Evolutionary conservation across 2,797 vertebrate genomes (phyloP).

Genomic region (Rachycentron canadum): DNA sequence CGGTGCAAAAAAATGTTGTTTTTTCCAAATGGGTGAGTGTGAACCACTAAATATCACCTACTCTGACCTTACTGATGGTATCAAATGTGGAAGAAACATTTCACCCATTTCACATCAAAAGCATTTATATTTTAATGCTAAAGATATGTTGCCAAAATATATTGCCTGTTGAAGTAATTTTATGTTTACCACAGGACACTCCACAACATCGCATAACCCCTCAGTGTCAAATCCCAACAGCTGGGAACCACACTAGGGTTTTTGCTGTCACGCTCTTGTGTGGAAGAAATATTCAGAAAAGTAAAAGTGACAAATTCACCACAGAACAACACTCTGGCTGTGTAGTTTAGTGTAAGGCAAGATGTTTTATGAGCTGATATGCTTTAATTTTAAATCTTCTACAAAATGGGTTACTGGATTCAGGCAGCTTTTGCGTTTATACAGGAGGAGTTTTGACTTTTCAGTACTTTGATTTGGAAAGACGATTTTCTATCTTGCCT

Average conservation of each 20-base stretch:
- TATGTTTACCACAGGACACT: slow-evolving; percentile 38
- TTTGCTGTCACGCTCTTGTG: not conserved
- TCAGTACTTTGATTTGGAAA: not conserved
- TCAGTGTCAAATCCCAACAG: slow-evolving; percentile 25
- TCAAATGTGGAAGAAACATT: slow-evolving; percentile 24
- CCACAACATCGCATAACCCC: slow-evolving; percentile 37
- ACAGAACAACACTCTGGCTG: not conserved
- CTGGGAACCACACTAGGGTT: slow-evolving; percentile 4
- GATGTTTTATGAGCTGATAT: not conserved
- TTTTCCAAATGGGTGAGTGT: slow-evolving; percentile 36
- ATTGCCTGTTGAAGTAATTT: slow-evolving; percentile 29
- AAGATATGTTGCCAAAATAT: slow-evolving; percentile 33
- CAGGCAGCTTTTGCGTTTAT: not conserved
- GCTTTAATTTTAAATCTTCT: not conserved
- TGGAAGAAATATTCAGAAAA: slow-evolving; percentile 17
- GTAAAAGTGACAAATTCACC: not conserved
- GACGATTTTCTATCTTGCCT: not conserved
- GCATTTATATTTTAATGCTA: slow-evolving; percentile 25
- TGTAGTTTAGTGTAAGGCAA: not conserved
- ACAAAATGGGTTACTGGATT: not conserved
- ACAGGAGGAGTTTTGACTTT: not conserved
- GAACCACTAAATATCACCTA: slow-evolving; percentile 53
- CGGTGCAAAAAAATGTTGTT: slow-evolving; percentile 28
- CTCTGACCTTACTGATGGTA: slow-evolving; percentile 40
- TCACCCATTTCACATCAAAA: slow-evolving; percentile 46